A percentile compares a stretch with the other conserved stretches of the same genome.
Conservation (phyloP, 2,888 invertebrate species). For the Callyntrura guangdongensis region DNA sequence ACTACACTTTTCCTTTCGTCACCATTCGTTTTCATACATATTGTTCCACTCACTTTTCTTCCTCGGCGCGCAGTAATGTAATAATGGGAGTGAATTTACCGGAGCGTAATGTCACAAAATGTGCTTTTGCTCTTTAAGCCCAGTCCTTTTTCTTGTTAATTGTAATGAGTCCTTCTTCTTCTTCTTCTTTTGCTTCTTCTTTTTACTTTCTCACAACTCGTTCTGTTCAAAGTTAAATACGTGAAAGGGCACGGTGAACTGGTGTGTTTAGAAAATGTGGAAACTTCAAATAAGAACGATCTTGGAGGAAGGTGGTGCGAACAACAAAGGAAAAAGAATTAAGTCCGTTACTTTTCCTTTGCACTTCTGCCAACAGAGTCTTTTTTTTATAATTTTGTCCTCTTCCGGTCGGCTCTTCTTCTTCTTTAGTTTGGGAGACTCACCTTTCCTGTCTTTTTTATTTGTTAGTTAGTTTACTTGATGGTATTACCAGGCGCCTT, state of each 20-base stretch:
- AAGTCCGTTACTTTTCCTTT: conserved; percentile 22
- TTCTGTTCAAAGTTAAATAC: conserved; percentile 30
- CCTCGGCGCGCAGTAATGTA: conserved; percentile 56
- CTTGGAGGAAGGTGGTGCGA: neutral
- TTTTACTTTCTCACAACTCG: conserved; percentile 14
- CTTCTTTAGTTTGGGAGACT: conserved; percentile 57
- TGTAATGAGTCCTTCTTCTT: conserved; percentile 67
- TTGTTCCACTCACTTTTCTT: conserved; percentile 69
- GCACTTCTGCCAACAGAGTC: neutral
- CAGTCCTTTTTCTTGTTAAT: conserved; percentile 70
- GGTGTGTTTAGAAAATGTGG: neutral
- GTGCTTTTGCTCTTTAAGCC: conserved; percentile 74
- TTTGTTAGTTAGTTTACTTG: conserved; percentile 41
- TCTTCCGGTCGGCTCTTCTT: conserved; percentile 59
- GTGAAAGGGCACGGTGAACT: conserved; percentile 9
- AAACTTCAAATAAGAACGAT: conserved; percentile 3
- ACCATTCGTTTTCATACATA: conserved; percentile 68
- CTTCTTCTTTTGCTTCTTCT: conserved; percentile 51
- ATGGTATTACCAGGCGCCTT: neutral
- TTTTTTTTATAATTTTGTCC: conserved; percentile 32
- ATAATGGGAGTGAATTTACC: conserved; percentile 73
- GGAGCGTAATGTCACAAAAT: conserved; percentile 74
- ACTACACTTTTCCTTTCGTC: conserved; percentile 39
- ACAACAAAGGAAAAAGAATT: conserved; percentile 34
- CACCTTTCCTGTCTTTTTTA: conserved; percentile 53